Evolutionary conservation across 2,113 vertebrate species (phyloP), one percentile per base, ranked within the genome.

Genomic region (Indicator indicator): DNA sequence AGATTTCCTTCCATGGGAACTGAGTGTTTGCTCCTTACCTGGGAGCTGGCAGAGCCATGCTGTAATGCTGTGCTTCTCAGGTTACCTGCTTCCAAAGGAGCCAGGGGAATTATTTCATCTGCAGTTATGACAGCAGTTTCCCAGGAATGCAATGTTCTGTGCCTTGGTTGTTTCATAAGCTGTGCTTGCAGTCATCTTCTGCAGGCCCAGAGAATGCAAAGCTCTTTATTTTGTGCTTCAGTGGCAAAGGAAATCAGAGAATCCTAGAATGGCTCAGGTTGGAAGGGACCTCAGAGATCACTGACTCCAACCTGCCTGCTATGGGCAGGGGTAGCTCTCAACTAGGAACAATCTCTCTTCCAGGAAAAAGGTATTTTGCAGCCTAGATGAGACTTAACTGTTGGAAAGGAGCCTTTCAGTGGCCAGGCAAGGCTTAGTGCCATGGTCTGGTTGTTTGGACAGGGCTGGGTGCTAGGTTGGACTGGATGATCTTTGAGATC

Each of bases 51-150:
- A 95, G 96, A 73, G 2, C 79, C 88, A 2, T 58, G 77, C 89
- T 77, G 93, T 77, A 92, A 87, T 88, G 92, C 73, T 52, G 38
- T 78, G 83, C 87, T 92, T 76, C 78, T 9, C 83, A 67, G 82
- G 36, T 87, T 68, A 63, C 95, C 96, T 91, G 77, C 28, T 93
- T 75, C n/a, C 11, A 76, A 74, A 83, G 62, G 58, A 86, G 42
- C 52, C 64, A 19, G 26, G 77, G 88, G 32, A 88, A 83, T 82
- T 48, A 9, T 74, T 96, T 95, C 88, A 94, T n/a, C 48, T 96
- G 92, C 82, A 36, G 19, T 60, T 60, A 67, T 19, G 33, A 69
- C 83, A 79, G 27, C 50, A 11, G 16, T 13, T 6, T 48, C 15
- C 9, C 40, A 27, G 63, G 18, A 12, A 11, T 36, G 76, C 3